A percentile compares a stretch with the other conserved stretches of the same genome.
These are phyloP conservation scores for Macaca fascicularis DNA, from an alignment of 2,113 vertebrate genomes.

Conservation along the genomic window DNA sequence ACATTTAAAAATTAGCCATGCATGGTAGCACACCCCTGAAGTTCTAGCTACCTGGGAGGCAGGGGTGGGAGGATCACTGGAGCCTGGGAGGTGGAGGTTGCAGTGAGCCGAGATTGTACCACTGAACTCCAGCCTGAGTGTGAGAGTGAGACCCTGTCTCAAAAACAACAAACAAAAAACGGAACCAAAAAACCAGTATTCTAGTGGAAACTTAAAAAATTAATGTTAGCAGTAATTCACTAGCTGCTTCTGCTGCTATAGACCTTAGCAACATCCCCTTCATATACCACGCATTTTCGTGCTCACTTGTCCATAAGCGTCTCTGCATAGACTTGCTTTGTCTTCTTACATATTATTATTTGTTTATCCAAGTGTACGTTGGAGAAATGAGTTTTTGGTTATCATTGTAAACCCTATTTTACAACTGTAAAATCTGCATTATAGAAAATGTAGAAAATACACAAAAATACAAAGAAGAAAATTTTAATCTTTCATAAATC, in stretches of 20 bases:
- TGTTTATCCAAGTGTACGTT: not conserved
- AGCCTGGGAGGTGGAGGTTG: not conserved
- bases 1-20: not conserved
- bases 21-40: not conserved
- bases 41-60: not conserved
- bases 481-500: not conserved
- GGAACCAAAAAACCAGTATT: not conserved
- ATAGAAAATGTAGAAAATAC: conserved; percentile 20
- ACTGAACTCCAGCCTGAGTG: not conserved
- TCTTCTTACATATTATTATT: not conserved
- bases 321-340: not conserved
- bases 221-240: not conserved
- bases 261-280: fast-evolving
- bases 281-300: fast-evolving
- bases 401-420: not conserved
- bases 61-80: not conserved
- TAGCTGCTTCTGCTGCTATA: fast-evolving
- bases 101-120: not conserved
- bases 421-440: not conserved
- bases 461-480: not conserved
- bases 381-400: not conserved
- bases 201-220: not conserved
- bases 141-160: not conserved
- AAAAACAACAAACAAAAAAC: not conserved
- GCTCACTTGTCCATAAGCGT: not conserved